phyloP scores from a whole-genome alignment of 2,797 vertebrate species.

The Typhlichthys eigenmanni region DNA sequence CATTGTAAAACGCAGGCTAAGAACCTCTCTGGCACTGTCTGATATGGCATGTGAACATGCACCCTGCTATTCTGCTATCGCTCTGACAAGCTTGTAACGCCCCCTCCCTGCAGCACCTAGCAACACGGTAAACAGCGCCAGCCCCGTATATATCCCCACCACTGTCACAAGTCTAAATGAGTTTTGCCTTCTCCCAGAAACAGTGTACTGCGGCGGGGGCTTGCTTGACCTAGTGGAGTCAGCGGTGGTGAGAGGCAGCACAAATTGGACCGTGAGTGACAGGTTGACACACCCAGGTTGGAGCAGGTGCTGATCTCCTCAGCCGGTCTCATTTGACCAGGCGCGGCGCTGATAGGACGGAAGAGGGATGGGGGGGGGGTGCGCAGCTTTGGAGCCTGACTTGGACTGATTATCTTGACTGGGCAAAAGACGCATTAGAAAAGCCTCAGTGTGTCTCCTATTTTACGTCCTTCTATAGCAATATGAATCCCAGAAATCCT shows the following conservation, averaged over 20 bases:
- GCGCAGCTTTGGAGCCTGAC: constrained; percentile 39
- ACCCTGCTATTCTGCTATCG: constrained; percentile 76
- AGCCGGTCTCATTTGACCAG: constrained; percentile 56
- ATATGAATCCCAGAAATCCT: not conserved
- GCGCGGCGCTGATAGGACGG: constrained; percentile 44
- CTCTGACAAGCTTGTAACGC: constrained; percentile 69
- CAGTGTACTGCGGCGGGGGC: constrained; percentile 16
- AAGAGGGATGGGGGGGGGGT: too few relatives aligned
- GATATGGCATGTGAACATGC: constrained; percentile 75
- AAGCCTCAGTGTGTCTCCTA: not conserved
- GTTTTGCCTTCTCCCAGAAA: constrained; percentile 33
- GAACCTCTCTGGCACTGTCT: constrained; percentile 62
- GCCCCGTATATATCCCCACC: constrained; percentile 8
- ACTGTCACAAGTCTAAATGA: constrained; percentile 51
- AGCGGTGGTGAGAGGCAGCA: constrained; percentile 23
- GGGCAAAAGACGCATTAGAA: constrained; percentile 40
- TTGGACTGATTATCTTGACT: constrained; percentile 52
- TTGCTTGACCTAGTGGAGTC: constrained; percentile 32
- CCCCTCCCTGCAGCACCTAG: constrained; percentile 57
- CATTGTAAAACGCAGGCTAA: constrained; percentile 59
- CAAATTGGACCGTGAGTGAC: constrained; percentile 55
- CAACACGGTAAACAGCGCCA: constrained; percentile 53
- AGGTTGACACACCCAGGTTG: constrained; percentile 50
- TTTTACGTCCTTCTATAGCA: too few relatives aligned
- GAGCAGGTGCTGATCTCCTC: constrained; percentile 66